A percentile compares a stretch with the other conserved stretches of the same genome.
Conservation (phyloP, 2,888 invertebrate species). For the Drosophila bunnanda region DNA sequence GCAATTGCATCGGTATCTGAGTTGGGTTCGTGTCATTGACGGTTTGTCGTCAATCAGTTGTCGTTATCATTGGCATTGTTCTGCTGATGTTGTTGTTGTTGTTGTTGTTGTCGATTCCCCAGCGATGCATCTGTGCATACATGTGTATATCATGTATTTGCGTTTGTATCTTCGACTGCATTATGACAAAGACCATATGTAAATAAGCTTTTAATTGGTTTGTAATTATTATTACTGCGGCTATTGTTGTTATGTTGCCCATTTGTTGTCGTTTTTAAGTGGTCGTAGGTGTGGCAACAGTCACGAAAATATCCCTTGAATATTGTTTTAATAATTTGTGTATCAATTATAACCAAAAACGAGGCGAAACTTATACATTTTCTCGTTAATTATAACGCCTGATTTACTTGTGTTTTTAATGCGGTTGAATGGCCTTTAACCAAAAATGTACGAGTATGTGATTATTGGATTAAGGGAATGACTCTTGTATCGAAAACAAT, state of each 20-base stretch:
- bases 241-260: slow-evolving; percentile 27
- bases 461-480: slow-evolving; percentile 8
- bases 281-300: slow-evolving; percentile 15
- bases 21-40: slow-evolving; percentile 30
- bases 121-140: background rate
- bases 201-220: slow-evolving; percentile 73
- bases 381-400: background rate
- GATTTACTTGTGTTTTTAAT: slow-evolving; percentile 2
- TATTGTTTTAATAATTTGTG: slow-evolving; percentile 66
- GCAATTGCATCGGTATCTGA: slow-evolving; percentile 14
- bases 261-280: slow-evolving; percentile 26
- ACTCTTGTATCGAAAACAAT: background rate
- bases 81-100: slow-evolving; percentile 8
- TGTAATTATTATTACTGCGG: slow-evolving; percentile 75
- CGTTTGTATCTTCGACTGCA: slow-evolving; percentile 28
- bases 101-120: slow-evolving; percentile 24
- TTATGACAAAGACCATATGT: slow-evolving; percentile 50
- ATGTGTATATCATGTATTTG: background rate
- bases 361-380: slow-evolving; percentile 5
- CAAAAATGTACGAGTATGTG: background rate
- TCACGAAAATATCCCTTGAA: slow-evolving; percentile 9
- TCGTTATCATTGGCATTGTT: slow-evolving; percentile 24
- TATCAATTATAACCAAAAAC: slow-evolving; percentile 56
- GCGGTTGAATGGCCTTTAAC: background rate
- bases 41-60: slow-evolving; percentile 46